A percentile compares a stretch with the other conserved stretches of the same genome.
Evolutionary conservation across 2,113 vertebrate species (phyloP).

Genomic region (Indicator indicator): DNA sequence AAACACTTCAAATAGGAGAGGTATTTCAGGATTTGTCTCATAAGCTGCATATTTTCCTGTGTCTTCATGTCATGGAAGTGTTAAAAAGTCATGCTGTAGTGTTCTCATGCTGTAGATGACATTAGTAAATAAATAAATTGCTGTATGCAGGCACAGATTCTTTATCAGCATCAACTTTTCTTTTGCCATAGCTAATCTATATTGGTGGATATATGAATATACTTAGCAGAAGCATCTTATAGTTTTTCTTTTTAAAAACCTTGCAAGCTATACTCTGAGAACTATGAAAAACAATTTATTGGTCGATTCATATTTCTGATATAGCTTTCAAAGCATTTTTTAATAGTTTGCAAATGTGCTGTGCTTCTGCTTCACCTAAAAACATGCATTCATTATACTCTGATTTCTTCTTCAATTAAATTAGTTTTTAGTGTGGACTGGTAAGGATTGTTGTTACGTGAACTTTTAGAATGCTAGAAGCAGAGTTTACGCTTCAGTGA

Average conservation of each 20-base stretch:
- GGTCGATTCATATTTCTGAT: background rate
- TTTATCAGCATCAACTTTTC: background rate
- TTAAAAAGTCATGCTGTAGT: background rate
- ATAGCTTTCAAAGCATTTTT: background rate
- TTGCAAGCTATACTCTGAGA: background rate
- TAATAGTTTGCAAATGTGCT: background rate
- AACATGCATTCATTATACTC: background rate
- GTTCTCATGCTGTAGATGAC: background rate
- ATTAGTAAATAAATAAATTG: background rate
- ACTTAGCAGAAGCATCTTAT: background rate
- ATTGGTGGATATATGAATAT: background rate
- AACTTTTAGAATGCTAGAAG: background rate
- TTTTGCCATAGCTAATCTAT: background rate
- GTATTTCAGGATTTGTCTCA: background rate
- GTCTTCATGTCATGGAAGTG: background rate
- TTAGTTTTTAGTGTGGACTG: background rate
- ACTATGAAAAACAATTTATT: background rate
- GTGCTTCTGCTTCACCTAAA: background rate
- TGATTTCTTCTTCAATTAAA: background rate
- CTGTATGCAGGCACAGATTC: background rate
- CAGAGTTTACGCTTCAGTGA: background rate
- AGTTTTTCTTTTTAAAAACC: background rate
- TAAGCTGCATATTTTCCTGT: background rate
- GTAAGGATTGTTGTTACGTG: background rate
- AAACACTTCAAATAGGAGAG: background rate